Base-by-base conservation (phyloP, 1,140 invertebrate species). In the Dendroctonus valens region DNA sequence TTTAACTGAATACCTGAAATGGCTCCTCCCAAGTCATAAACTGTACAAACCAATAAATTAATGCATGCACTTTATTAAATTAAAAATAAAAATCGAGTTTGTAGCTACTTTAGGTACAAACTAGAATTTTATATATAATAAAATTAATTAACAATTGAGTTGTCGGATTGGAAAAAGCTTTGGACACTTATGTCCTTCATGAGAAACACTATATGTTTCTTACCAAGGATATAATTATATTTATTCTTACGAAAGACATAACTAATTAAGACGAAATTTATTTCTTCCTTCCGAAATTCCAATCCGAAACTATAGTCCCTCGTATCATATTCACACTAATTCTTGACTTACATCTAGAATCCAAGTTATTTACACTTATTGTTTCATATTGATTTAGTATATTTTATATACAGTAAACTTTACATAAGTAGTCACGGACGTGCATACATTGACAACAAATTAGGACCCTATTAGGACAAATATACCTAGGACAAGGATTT, bases 391-490 rank as follows among this genome's bases (percentile, higher is more conserved):
- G 62, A 66, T 67, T 65, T 64, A 67, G 50, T 67, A 55, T 51
- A 62, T 44, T 72, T 65, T 72, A 68, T 68, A 72, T 60, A 69
- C 54, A 67, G 64, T 66, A 69, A 72, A 72, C 67, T 68, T 41
- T 70, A 64, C 61, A 61, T 59, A 51, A 63, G 3, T 46, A 46
- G 9, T 9, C 9, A 46, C 44, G 44, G n/a, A n/a, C n/a, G n/a
- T n/a, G n/a, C n/a, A n/a, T n/a, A n/a, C n/a, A n/a, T n/a, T n/a
- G n/a, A n/a, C n/a, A n/a, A n/a, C n/a, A n/a, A n/a, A n/a, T n/a
- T n/a, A n/a, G n/a, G n/a, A n/a, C n/a, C n/a, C n/a, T n/a, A n/a
- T n/a, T n/a, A n/a, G n/a, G n/a, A n/a, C n/a, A n/a, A n/a, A n/a
- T n/a, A n/a, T n/a, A n/a, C n/a, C n/a, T n/a, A n/a, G n/a, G n/a